Evolutionary conservation across 2,113 vertebrate genomes (phyloP).

Genomic region (Gasterosteus aculeatus): DNA sequence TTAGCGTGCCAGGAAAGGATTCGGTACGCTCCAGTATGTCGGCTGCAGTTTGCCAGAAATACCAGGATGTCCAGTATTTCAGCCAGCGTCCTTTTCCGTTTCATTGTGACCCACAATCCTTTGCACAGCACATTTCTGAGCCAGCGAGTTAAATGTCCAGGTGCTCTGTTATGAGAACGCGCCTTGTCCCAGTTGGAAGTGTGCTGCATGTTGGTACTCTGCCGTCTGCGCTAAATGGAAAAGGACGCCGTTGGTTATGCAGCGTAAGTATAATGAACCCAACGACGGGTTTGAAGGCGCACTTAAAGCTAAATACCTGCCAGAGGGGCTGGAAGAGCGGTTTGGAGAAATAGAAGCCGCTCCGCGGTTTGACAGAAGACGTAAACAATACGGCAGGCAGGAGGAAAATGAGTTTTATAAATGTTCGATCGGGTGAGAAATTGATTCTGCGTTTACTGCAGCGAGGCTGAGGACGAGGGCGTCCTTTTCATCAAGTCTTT

Average conservation of each 20-base stretch:
- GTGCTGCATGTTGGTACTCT: not conserved
- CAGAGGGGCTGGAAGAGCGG: not conserved
- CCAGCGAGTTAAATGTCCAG: too few species aligned
- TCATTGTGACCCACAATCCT: too few species aligned
- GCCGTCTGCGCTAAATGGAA: not conserved
- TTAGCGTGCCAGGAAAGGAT: too few species aligned
- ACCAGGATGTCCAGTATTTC: too few species aligned
- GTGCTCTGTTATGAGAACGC: not conserved
- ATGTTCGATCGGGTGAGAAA: slow-evolving; percentile 62
- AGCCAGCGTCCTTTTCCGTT: too few species aligned
- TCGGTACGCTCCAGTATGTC: too few species aligned
- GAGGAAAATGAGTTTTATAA: slow-evolving; percentile 42
- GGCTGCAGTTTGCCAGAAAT: too few species aligned
- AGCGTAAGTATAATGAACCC: not conserved
- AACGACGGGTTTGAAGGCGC: not conserved
- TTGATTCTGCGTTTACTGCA: slow-evolving; percentile 34
- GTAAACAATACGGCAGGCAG: slow-evolving; percentile 5
- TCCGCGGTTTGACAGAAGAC: slow-evolving; percentile 4
- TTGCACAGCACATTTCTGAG: too few species aligned
- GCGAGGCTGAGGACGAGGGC: not conserved
- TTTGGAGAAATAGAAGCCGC: slow-evolving; percentile 20
- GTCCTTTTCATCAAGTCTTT: not conserved
- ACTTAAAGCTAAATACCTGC: slow-evolving; percentile 25
- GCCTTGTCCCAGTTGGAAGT: too few species aligned
- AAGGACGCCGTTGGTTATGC: not conserved